Percentiles rank a stretch among this genome's conserved stretches.
Evolutionary conservation across 2,888 invertebrate species (phyloP).

Genomic region (Pyrocoelia pectoralis): DNA sequence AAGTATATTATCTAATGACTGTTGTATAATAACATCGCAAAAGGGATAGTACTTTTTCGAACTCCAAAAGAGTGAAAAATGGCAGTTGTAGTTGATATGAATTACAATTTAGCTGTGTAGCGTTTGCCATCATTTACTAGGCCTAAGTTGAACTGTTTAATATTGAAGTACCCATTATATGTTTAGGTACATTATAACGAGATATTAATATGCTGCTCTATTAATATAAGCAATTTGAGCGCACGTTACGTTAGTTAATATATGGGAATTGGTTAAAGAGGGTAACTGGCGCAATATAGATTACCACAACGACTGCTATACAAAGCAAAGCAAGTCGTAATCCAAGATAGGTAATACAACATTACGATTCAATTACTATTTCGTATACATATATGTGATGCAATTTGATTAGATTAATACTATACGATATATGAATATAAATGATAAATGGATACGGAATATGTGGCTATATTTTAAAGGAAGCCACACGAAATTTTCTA

Average conservation of each 20-base stretch:
- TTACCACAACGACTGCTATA: background rate
- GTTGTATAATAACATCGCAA: too few relatives aligned
- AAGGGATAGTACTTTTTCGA: too few relatives aligned
- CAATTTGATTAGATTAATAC: slow-evolving; percentile 4
- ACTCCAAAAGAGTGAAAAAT: too few relatives aligned
- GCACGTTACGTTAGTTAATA: slow-evolving; percentile 38
- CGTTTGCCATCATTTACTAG: too few relatives aligned
- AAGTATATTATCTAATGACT: too few relatives aligned
- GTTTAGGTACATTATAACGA: background rate
- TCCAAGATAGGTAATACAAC: background rate
- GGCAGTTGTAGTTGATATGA: too few relatives aligned
- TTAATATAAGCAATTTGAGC: slow-evolving; percentile 42
- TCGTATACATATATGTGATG: background rate
- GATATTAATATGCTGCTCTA: slow-evolving; percentile 14
- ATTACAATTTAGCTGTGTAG: too few relatives aligned
- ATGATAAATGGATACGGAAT: slow-evolving; percentile 24
- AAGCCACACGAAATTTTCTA: slow-evolving; percentile 31
- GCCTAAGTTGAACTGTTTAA: too few relatives aligned
- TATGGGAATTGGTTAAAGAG: slow-evolving; percentile 38
- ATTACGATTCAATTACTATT: slow-evolving; percentile 7
- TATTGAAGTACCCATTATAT: background rate
- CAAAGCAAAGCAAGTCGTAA: background rate
- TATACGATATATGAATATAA: background rate
- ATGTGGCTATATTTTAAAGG: slow-evolving; percentile 16
- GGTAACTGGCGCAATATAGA: slow-evolving; percentile 12